Conservation (phyloP, 1,140 invertebrate genomes). For the Brachionus manjavacas region DNA sequence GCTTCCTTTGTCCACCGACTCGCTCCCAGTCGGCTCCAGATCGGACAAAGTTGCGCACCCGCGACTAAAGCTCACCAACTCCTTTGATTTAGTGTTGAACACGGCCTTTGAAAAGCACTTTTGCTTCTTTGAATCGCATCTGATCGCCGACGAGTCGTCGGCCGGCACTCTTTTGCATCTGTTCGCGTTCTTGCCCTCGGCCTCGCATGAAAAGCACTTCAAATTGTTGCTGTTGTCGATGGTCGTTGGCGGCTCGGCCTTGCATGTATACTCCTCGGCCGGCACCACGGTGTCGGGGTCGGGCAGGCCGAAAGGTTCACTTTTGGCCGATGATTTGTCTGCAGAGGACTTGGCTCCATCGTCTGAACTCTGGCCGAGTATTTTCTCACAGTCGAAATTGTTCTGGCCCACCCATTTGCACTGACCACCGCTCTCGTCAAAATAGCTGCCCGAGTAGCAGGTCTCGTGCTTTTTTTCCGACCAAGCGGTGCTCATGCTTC, state of each 20-base stretch:
- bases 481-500: slow-evolving; percentile 35
- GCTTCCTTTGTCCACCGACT: background rate
- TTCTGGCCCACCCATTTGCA: slow-evolving; percentile 37
- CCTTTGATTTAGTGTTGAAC: slow-evolving; percentile 14
- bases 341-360: background rate
- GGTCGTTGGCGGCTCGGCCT: background rate
- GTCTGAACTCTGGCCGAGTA: background rate
- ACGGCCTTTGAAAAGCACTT: slow-evolving; percentile 38
- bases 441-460: slow-evolving; percentile 38
- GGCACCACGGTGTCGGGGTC: slow-evolving; percentile 13
- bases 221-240: slow-evolving; percentile 9
- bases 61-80: slow-evolving; percentile 2
- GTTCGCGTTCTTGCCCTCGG: background rate
- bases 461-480: slow-evolving; percentile 36
- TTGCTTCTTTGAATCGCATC: slow-evolving; percentile 8
- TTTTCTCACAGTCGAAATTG: slow-evolving; percentile 25
- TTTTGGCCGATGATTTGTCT: background rate
- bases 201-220: slow-evolving; percentile 36
- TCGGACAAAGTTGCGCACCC: slow-evolving; percentile 14
- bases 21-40: background rate
- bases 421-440: slow-evolving; percentile 12
- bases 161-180: background rate
- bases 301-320: background rate
- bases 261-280: slow-evolving; percentile 21
- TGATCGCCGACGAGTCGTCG: background rate